Evolutionary conservation across 92 coral and sea anemone genomes (phyloP).

Genomic region (Galaxea fascicularis): DNA sequence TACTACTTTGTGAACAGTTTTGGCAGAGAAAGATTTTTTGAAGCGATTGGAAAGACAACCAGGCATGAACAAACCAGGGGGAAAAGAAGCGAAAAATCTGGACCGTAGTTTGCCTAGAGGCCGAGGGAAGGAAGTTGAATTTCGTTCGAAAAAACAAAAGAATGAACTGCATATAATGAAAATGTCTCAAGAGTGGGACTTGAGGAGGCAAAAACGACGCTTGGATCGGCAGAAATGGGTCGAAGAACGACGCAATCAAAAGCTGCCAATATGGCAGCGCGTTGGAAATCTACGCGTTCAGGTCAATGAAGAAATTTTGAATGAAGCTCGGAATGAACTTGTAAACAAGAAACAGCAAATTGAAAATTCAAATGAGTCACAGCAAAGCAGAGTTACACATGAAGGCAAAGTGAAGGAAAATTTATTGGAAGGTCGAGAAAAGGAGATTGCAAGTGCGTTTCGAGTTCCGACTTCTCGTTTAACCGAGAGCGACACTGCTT

Average conservation of each 20-base stretch:
- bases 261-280: conserved; percentile 66
- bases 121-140: conserved; percentile 34
- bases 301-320: conserved; percentile 56
- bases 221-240: conserved; percentile 90
- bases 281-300: conserved; percentile 80
- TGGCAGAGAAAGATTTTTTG: not conserved
- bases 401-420: conserved; percentile 9
- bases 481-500: not conserved
- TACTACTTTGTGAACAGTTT: conserved; percentile 28
- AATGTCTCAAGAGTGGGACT: conserved; percentile 91
- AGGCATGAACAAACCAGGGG: conserved; percentile 29
- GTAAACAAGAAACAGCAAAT: conserved; percentile 43
- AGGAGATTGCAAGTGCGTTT: not conserved
- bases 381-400: conserved; percentile 2
- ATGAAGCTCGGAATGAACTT: conserved; percentile 23
- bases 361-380: conserved; percentile 48
- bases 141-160: conserved; percentile 78
- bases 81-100: conserved; percentile 16
- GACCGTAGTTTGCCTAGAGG: conserved; percentile 2
- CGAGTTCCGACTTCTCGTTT: not conserved
- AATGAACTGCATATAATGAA: conserved; percentile 87
- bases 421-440: not conserved
- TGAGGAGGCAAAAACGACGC: conserved; percentile 84
- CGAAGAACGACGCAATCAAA: conserved; percentile 81
- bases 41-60: not conserved